Conservation (phyloP, 2,113 vertebrate genomes). For the Siphamia tubifer region DNA sequence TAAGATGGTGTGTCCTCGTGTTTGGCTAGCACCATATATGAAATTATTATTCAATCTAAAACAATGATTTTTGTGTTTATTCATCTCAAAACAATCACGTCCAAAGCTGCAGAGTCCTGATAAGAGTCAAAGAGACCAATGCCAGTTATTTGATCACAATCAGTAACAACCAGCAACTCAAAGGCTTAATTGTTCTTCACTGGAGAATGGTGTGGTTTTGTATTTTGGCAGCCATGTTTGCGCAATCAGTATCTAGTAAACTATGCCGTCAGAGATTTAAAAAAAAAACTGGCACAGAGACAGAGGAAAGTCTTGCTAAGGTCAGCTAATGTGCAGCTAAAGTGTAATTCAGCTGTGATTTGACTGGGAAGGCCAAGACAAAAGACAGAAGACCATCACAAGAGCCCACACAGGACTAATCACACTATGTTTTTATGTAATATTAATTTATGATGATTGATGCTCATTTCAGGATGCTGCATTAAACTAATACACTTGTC, state of each 20-base stretch:
- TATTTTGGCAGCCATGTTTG: conserved; percentile 5
- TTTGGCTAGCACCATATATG: neutral
- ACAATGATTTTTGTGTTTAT: conserved; percentile 54
- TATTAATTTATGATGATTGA: too few relatives aligned
- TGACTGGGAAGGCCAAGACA: neutral
- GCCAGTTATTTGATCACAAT: conserved; percentile 21
- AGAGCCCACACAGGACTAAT: neutral
- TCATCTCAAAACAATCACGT: conserved; percentile 54
- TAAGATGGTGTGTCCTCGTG: neutral
- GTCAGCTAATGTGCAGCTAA: neutral
- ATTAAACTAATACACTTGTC: too few relatives aligned
- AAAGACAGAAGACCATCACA: neutral
- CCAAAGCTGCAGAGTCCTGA: conserved; percentile 50
- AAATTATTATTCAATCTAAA: conserved; percentile 52
- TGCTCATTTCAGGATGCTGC: neutral
- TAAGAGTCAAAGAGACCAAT: conserved; percentile 37
- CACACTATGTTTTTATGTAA: too few relatives aligned
- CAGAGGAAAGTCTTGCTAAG: neutral
- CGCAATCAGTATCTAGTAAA: neutral
- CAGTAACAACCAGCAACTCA: conserved; percentile 10
- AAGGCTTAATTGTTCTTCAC: conserved; percentile 28
- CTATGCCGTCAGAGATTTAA: conserved; percentile 18
- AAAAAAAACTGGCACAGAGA: conserved; percentile 1
- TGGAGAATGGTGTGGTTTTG: neutral
- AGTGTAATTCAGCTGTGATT: neutral